These are phyloP conservation scores for Protobothrops flavoviridis DNA, from an alignment of 2,113 vertebrate species.

Conservation along the genomic window DNA sequence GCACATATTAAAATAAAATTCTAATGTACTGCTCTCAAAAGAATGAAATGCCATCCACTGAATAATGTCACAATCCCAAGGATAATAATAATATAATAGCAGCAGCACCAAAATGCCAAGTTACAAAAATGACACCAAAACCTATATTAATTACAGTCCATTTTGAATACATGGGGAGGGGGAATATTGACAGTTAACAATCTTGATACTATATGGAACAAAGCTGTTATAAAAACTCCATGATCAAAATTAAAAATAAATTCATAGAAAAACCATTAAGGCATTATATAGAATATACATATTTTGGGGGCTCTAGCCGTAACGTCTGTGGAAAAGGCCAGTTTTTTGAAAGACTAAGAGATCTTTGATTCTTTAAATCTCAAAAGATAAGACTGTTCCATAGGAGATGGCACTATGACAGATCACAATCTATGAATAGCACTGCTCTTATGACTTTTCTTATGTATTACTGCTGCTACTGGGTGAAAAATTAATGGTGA, in stretches of 20 bases:
- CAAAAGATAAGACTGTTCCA: background rate
- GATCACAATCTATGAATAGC: background rate
- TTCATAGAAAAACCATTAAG: background rate
- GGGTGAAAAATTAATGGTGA: background rate
- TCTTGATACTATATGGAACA: background rate
- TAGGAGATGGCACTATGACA: background rate
- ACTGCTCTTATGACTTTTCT: background rate
- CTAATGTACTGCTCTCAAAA: background rate
- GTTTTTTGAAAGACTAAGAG: background rate
- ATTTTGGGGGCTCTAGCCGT: background rate
- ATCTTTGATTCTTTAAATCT: background rate
- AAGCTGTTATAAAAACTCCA: background rate
- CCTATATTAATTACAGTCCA: background rate
- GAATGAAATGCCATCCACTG: background rate
- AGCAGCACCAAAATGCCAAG: background rate
- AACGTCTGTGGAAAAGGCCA: background rate
- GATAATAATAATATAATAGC: background rate
- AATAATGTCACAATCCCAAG: background rate
- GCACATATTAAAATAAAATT: background rate
- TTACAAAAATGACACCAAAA: too few relatives aligned
- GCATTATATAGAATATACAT: background rate
- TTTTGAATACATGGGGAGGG: background rate
- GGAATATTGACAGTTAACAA: background rate
- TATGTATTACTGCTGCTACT: background rate
- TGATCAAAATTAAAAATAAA: background rate